These are phyloP conservation scores for Laterallus jamaicensis DNA, from an alignment of 2,113 vertebrate genomes.

Conservation along the genomic window DNA sequence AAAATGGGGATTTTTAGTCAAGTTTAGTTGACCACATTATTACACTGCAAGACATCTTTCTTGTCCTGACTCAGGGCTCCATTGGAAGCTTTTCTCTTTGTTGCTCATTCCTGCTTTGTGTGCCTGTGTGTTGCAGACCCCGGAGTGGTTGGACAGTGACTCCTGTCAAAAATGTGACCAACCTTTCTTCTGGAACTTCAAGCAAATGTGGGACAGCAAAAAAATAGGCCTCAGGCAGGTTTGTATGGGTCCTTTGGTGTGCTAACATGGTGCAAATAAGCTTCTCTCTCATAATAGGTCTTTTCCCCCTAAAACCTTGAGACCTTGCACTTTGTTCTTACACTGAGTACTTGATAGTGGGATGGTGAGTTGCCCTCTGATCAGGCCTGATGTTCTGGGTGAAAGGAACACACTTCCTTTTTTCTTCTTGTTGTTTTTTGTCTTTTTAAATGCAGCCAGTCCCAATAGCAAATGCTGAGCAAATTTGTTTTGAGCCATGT, in stretches of 20 bases:
- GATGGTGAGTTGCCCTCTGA: not conserved
- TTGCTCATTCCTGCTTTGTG: not conserved
- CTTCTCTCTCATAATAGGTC: not conserved
- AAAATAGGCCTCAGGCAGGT: slow-evolving; percentile 98
- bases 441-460: not conserved
- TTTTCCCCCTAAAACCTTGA: not conserved
- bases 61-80: not conserved
- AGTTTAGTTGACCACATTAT: not conserved
- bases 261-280: not conserved
- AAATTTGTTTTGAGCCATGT: not conserved
- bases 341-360: accelerated
- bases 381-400: not conserved
- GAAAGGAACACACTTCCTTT: not conserved
- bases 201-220: slow-evolving; percentile 99
- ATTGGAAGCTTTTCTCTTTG: not conserved
- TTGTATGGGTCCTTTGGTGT: not conserved
- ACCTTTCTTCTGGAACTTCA: slow-evolving; percentile 99
- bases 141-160: slow-evolving; percentile 97
- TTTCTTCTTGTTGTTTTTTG: not conserved
- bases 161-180: slow-evolving; percentile 98
- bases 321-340: not conserved
- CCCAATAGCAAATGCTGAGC: not conserved
- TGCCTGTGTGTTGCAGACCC: slow-evolving; percentile 81
- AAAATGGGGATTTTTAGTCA: not conserved
- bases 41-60: not conserved